Evolutionary conservation across 2,888 invertebrate species (phyloP).

Genomic region (Hylaea fasciaria): DNA sequence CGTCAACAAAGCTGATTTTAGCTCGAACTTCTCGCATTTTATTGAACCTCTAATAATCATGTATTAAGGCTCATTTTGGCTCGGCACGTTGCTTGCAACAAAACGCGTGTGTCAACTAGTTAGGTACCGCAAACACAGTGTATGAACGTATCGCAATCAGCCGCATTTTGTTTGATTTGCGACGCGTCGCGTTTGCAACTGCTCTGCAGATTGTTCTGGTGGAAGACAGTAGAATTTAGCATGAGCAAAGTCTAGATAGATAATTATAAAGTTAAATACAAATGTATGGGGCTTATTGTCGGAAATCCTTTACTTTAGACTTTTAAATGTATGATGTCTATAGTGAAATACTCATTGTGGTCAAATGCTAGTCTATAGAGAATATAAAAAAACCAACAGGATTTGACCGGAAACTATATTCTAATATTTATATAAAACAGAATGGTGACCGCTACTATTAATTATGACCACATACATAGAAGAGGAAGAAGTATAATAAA

Average conservation of each 20-base stretch:
- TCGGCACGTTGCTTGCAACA: constrained; percentile 22
- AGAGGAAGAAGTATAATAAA: too few species aligned
- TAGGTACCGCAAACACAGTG: constrained; percentile 68
- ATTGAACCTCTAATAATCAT: not conserved
- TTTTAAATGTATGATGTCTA: too few species aligned
- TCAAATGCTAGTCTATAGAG: too few species aligned
- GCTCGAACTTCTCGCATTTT: not conserved
- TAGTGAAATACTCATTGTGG: too few species aligned
- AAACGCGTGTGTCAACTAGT: constrained; percentile 52
- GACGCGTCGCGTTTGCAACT: constrained; percentile 54
- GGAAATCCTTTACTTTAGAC: too few species aligned
- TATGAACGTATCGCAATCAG: constrained; percentile 64
- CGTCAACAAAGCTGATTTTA: not conserved
- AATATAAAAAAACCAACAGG: too few species aligned
- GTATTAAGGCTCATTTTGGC: constrained; percentile 16
- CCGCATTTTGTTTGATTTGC: constrained; percentile 65
- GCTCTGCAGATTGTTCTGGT: constrained; percentile 10
- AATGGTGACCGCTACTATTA: too few species aligned
- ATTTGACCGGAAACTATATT: too few species aligned
- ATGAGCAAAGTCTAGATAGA: not conserved
- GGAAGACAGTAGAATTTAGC: not conserved
- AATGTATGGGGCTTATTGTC: too few species aligned
- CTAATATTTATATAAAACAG: too few species aligned
- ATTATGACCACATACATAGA: too few species aligned
- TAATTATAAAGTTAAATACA: too few species aligned